Evolutionary conservation across 2,113 vertebrate genomes (phyloP).

Genomic region (Cynopterus brachyotis): DNA sequence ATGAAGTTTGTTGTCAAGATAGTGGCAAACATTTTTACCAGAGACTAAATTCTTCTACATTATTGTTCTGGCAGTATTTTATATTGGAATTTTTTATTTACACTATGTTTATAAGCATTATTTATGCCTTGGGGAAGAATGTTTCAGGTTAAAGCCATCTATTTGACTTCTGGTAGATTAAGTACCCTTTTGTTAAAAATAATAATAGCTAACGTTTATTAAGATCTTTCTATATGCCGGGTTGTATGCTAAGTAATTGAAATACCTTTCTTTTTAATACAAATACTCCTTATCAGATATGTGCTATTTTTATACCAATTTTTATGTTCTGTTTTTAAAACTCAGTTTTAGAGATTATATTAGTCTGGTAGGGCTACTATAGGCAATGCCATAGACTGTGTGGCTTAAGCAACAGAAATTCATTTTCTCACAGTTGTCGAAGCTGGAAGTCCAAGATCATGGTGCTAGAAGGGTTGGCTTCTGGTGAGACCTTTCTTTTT

Average conservation of each 20-base stretch:
- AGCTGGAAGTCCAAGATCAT: neutral
- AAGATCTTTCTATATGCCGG: neutral
- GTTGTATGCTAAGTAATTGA: neutral
- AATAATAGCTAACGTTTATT: neutral
- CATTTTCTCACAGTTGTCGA: neutral
- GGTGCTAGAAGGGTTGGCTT: neutral
- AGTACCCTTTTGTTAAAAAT: neutral
- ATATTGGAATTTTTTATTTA: neutral
- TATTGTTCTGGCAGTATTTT: slow-evolving; percentile 16
- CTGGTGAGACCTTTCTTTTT: neutral
- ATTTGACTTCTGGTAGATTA: neutral
- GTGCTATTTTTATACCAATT: neutral
- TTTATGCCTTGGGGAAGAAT: neutral
- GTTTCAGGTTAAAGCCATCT: neutral
- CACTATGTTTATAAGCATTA: neutral
- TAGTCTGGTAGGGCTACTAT: neutral
- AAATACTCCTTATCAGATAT: neutral
- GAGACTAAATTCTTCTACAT: neutral
- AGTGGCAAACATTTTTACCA: neutral
- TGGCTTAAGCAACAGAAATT: neutral
- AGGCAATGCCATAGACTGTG: neutral
- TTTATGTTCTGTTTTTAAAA: no score
- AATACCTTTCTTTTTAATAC: neutral
- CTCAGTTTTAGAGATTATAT: neutral
- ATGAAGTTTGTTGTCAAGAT: neutral